Evolutionary conservation across 2,888 invertebrate species (phyloP).

Genomic region (Xiphydria camelus): DNA sequence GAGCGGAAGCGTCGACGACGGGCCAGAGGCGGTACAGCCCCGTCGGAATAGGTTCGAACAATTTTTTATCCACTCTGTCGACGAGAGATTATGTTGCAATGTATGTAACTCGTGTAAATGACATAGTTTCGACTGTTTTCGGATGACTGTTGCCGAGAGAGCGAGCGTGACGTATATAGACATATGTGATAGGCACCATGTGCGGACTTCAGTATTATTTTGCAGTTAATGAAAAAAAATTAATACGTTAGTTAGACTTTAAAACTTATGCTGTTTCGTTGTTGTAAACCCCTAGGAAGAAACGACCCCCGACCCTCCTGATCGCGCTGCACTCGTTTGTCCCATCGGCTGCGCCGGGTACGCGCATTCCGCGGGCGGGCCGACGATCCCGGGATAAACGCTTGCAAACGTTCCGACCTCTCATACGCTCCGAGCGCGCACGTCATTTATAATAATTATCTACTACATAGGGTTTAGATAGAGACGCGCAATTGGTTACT

Average conservation of each 20-base stretch:
- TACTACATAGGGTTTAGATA: constrained; percentile 8
- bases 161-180: constrained; percentile 38
- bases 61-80: constrained; percentile 51
- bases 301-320: not conserved
- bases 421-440: not conserved
- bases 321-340: not conserved
- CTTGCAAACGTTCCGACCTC: too few species aligned
- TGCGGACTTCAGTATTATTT: constrained; percentile 59
- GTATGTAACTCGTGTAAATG: constrained; percentile 22
- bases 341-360: not conserved
- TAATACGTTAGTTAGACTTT: constrained; percentile 42
- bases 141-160: constrained; percentile 11
- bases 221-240: constrained; percentile 42
- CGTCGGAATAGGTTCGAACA: constrained; percentile 42
- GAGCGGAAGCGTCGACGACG: not conserved
- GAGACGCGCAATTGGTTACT: constrained; percentile 38
- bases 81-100: constrained; percentile 28
- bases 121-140: constrained; percentile 3
- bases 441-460: not conserved
- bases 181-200: constrained; percentile 58
- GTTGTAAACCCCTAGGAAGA: constrained; percentile 24
- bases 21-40: constrained; percentile 32
- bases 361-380: too few species aligned
- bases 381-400: too few species aligned
- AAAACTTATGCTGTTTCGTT: constrained; percentile 38